Percentiles rank a stretch among this genome's conserved stretches.
These are phyloP conservation scores for Myiotriccus ornatus DNA, from an alignment of 2,797 vertebrate genomes.

Conservation along the genomic window DNA sequence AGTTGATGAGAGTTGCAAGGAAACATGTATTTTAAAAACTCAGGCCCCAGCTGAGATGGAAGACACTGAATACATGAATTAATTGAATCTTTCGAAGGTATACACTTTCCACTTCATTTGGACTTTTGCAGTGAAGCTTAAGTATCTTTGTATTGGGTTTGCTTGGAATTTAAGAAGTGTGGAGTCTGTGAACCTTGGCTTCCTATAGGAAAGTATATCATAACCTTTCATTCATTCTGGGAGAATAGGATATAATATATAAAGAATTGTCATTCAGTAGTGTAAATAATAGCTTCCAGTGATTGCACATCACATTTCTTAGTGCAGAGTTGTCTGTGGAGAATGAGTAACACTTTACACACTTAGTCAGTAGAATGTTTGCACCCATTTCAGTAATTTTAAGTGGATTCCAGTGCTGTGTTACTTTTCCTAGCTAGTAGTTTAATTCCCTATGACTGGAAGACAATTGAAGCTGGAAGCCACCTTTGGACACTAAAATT, in stretches of 20 bases:
- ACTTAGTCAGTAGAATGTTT: background rate
- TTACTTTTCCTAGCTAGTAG: background rate
- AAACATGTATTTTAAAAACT: conserved; percentile 57
- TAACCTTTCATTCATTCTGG: background rate
- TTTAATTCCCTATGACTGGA: background rate
- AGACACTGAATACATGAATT: conserved; percentile 44
- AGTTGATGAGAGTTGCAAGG: conserved; percentile 64
- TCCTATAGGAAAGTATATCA: background rate
- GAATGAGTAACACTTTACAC: rapidly evolving
- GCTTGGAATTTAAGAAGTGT: background rate
- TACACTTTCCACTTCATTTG: conserved; percentile 43
- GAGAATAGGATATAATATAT: background rate
- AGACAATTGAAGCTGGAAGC: background rate
- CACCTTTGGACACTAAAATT: background rate
- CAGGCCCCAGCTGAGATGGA: conserved; percentile 58
- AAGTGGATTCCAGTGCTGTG: background rate
- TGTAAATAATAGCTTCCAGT: background rate
- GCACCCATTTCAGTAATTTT: background rate
- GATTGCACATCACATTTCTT: background rate
- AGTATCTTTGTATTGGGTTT: background rate
- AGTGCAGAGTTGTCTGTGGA: background rate
- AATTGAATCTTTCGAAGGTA: conserved; percentile 58
- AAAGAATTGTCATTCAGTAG: background rate
- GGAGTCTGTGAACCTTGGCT: background rate
- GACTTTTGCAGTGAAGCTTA: background rate